phyloP scores from a whole-genome alignment of 2,888 invertebrate species.

The Melinaea menophilus region DNA sequence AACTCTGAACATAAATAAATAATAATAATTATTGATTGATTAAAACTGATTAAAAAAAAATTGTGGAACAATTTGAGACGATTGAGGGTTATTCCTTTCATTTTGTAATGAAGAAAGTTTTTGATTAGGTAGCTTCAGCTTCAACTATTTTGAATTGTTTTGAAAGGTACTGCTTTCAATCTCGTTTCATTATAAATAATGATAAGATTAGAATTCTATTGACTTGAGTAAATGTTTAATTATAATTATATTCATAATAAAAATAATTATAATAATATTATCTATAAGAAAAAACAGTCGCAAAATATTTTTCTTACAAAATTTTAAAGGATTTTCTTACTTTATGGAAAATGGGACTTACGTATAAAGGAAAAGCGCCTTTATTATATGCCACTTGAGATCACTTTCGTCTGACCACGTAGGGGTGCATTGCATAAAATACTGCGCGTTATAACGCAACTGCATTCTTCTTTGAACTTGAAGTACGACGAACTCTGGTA shows the following conservation, averaged over 20 bases:
- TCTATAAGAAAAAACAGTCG: background rate
- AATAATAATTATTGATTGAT: too few relatives aligned
- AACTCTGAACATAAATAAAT: too few relatives aligned
- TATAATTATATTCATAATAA: too few relatives aligned
- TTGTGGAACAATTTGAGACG: background rate
- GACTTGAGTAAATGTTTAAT: too few relatives aligned
- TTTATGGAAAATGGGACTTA: constrained; percentile 48
- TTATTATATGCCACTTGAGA: constrained; percentile 82
- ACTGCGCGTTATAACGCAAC: constrained; percentile 75
- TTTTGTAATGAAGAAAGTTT: constrained; percentile 19
- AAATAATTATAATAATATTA: too few relatives aligned
- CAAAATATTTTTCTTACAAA: background rate
- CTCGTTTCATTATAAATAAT: background rate
- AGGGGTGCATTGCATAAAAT: constrained; percentile 84
- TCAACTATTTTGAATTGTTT: constrained; percentile 11
- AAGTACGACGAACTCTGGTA: constrained; percentile 87
- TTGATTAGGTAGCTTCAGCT: constrained; percentile 13
- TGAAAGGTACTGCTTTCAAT: background rate
- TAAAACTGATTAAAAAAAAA: background rate
- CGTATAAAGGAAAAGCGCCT: constrained; percentile 86
- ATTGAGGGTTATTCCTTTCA: constrained; percentile 1
- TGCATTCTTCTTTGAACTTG: constrained; percentile 74
- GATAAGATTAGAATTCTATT: too few relatives aligned
- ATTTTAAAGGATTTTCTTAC: background rate
- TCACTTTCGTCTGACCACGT: constrained; percentile 85